phyloP scores from a whole-genome alignment of 2,113 vertebrate genomes.

The Cygnus buccinator region DNA sequence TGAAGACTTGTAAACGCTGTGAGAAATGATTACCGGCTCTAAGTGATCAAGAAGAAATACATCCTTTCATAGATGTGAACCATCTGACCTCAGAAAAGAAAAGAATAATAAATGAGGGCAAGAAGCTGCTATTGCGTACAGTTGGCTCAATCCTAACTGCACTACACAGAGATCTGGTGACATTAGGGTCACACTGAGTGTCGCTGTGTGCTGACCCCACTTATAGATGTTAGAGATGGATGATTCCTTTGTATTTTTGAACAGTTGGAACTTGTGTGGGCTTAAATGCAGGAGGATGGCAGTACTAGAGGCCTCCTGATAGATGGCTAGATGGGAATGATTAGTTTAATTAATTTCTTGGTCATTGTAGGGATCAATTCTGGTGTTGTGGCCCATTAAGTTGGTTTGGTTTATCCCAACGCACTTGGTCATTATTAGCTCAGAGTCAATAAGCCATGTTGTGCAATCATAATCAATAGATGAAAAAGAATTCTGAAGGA shows the following conservation, averaged over 20 bases:
- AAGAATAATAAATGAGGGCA: background rate
- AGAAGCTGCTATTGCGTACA: background rate
- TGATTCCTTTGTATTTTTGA: background rate
- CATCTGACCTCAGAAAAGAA: background rate
- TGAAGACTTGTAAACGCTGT: background rate
- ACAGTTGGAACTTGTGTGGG: background rate
- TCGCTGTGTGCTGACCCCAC: background rate
- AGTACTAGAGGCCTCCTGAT: background rate
- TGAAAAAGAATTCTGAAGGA: constrained; percentile 37
- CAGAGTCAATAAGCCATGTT: constrained; percentile 38
- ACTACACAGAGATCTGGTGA: background rate
- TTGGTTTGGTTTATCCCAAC: constrained; percentile 21
- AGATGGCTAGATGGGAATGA: background rate
- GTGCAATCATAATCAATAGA: background rate
- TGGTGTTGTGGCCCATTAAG: constrained; percentile 30
- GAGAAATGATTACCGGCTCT: background rate
- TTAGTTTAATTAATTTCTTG: constrained; percentile 53
- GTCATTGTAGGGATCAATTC: constrained; percentile 1
- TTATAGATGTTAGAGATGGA: accelerated
- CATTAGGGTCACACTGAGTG: accelerated
- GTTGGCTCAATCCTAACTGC: background rate
- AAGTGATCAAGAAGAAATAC: background rate
- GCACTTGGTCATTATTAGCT: constrained; percentile 35
- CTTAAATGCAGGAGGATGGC: background rate
- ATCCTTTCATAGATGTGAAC: constrained; percentile 1